phyloP scores from a whole-genome alignment of 2,113 vertebrate species.

The Progne subis region DNA sequence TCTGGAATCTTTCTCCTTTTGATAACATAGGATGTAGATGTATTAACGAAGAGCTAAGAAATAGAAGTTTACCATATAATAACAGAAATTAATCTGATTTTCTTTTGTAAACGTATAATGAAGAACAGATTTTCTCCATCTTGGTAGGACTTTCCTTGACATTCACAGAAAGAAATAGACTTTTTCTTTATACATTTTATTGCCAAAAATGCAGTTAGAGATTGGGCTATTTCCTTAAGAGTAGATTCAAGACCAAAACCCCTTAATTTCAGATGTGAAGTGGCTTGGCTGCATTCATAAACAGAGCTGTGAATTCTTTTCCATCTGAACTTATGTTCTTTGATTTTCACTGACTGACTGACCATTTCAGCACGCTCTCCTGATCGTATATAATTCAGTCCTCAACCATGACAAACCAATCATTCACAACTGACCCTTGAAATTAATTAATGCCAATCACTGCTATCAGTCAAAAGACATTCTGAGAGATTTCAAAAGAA shows the following conservation, averaged over 20 bases:
- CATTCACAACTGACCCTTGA: slow-evolving; percentile 72
- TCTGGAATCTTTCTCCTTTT: not conserved
- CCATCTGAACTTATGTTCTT: slow-evolving; percentile 46
- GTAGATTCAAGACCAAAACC: not conserved
- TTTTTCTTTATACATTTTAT: not conserved
- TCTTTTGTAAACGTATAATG: not conserved
- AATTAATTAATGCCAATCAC: slow-evolving; percentile 47
- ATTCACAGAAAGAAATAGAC: not conserved
- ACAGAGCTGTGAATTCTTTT: slow-evolving; percentile 1
- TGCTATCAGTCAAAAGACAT: slow-evolving; percentile 33
- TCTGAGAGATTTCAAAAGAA: slow-evolving; percentile 19
- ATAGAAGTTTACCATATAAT: not conserved
- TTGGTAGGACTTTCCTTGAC: not conserved
- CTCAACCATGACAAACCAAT: slow-evolving; percentile 72
- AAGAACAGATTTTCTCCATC: not conserved
- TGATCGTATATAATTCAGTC: slow-evolving; percentile 65
- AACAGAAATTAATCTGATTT: not conserved
- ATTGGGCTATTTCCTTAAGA: not conserved
- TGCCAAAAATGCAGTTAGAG: not conserved
- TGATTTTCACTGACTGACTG: slow-evolving; percentile 39
- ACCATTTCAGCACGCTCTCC: slow-evolving; percentile 41
- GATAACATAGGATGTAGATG: not conserved
- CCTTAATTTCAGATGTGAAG: slow-evolving; percentile 53
- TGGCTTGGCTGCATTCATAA: slow-evolving; percentile 48
- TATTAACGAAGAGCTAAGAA: not conserved